A percentile compares a stretch with the other conserved stretches of the same genome.
phyloP scores from a whole-genome alignment of 37 sponge, comb jelly and placozoan genomes.

The Oopsacas minuta region DNA sequence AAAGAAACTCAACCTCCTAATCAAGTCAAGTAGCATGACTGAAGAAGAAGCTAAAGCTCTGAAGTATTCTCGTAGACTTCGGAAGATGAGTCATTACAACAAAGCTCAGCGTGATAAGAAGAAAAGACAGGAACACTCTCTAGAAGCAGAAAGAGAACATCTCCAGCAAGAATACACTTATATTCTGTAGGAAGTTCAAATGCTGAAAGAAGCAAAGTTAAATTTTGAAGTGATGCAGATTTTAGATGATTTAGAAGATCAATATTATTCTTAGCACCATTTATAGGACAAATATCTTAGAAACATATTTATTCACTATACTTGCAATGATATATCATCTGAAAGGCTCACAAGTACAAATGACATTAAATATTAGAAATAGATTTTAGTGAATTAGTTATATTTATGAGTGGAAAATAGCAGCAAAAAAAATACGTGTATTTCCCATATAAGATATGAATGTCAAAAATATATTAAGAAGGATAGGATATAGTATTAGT shows the following conservation, averaged over 20 bases:
- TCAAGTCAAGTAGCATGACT: neutral
- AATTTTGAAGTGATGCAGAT: neutral
- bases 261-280: neutral
- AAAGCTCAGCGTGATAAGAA: constrained; percentile 1
- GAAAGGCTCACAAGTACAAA: no score
- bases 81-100: constrained; percentile 3
- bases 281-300: no score
- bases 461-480: no score
- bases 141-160: neutral
- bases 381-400: no score
- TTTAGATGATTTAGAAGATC: constrained; percentile 7
- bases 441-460: no score
- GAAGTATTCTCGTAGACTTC: neutral
- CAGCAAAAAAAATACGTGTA: no score
- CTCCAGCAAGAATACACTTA: constrained; percentile 11
- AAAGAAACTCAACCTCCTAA: neutral
- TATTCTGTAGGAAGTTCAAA: neutral
- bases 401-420: no score
- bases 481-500: no score
- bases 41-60: neutral
- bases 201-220: constrained; percentile 1
- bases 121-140: neutral
- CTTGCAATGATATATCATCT: no score
- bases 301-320: no score
- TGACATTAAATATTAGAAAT: no score